These are phyloP conservation scores for Lacanobia oleracea DNA, from an alignment of 2,888 invertebrate genomes.

Conservation along the genomic window DNA sequence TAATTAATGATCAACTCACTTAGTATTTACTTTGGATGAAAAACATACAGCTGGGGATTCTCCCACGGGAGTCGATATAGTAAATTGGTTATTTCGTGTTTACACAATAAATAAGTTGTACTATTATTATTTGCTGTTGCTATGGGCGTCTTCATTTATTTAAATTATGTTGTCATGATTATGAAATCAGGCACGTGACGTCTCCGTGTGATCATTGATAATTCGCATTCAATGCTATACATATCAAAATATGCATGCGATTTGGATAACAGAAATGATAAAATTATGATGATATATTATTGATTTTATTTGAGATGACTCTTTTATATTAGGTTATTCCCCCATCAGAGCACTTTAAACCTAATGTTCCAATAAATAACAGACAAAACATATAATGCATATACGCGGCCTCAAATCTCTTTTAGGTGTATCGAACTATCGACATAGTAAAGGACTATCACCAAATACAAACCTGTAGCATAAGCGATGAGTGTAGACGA, in stretches of 20 bases:
- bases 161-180: slow-evolving; percentile 9
- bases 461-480: slow-evolving; percentile 78
- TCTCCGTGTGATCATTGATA: slow-evolving; percentile 8
- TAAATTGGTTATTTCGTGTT: slow-evolving; percentile 50
- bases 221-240: slow-evolving; percentile 3
- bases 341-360: not conserved
- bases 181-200: not conserved
- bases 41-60: slow-evolving; percentile 55
- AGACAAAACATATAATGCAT: not conserved
- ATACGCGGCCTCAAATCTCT: not conserved
- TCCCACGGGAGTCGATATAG: slow-evolving; percentile 53
- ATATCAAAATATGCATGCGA: not conserved
- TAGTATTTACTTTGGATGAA: slow-evolving; percentile 58
- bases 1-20: slow-evolving; percentile 60
- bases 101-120: slow-evolving; percentile 46
- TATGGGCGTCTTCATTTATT: slow-evolving; percentile 7
- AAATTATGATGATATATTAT: not conserved
- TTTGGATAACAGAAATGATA: slow-evolving; percentile 2
- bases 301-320: not conserved
- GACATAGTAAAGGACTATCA: not conserved
- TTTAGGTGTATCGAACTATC: not conserved
- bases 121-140: slow-evolving; percentile 31
- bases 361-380: not conserved
- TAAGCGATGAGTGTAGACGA: slow-evolving; percentile 83
- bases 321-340: not conserved